These are phyloP conservation scores for Sparidentex hasta DNA, from an alignment of 2,797 vertebrate genomes.

Conservation along the genomic window DNA sequence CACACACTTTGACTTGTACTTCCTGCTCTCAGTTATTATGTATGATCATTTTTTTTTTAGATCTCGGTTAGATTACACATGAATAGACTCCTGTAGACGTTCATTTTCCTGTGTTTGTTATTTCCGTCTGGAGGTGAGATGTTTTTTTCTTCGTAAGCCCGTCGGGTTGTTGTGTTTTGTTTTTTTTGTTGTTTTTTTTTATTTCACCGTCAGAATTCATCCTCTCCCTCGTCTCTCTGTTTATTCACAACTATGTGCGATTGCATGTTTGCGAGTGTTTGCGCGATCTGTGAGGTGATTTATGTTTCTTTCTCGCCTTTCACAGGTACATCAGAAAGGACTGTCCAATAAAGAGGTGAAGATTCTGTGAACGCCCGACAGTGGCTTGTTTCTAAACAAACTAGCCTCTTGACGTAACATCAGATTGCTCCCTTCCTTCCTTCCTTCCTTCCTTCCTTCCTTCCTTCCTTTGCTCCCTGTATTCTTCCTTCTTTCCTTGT, in stretches of 20 bases:
- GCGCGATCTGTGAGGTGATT: background rate
- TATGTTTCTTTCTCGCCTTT: slow-evolving; percentile 8
- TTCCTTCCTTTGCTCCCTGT: background rate
- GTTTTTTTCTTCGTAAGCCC: slow-evolving; percentile 24
- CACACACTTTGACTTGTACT: background rate
- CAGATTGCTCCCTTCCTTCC: background rate
- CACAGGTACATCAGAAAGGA: slow-evolving; percentile 5
- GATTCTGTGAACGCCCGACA: background rate
- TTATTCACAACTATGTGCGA: slow-evolving; percentile 6
- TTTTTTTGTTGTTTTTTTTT: slow-evolving; percentile 31
- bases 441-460: slow-evolving; percentile 4
- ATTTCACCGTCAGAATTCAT: slow-evolving; percentile 24
- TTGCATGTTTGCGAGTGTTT: background rate
- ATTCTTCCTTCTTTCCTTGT: slow-evolving; percentile 15
- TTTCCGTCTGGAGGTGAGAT: slow-evolving; percentile 24
- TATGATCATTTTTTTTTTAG: slow-evolving; percentile 18
- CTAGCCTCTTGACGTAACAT: background rate
- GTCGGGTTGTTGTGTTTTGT: too few relatives aligned
- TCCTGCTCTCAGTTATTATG: slow-evolving; percentile 9
- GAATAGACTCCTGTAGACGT: background rate
- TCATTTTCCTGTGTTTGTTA: slow-evolving; percentile 4
- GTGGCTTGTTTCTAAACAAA: background rate
- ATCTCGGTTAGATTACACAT: slow-evolving; percentile 3
- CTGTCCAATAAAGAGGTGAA: background rate
- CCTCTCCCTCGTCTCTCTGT: background rate